Conservation (phyloP, 2,113 vertebrate species). For the Brachyistius frenatus region DNA sequence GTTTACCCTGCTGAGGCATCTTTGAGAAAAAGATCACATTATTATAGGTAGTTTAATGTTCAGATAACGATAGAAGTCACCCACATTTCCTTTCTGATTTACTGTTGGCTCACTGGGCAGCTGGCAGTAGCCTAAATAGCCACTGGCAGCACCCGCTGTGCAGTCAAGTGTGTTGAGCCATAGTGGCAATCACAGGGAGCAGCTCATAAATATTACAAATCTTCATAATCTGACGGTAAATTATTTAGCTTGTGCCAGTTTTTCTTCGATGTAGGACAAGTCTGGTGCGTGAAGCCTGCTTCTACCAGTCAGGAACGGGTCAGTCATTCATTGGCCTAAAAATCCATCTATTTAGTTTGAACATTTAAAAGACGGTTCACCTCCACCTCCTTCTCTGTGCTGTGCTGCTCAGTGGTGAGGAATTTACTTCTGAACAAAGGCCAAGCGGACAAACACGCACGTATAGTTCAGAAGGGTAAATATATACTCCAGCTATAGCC, state of each 20-base stretch:
- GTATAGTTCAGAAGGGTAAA: slow-evolving; percentile 7
- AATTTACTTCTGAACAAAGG: slow-evolving; percentile 32
- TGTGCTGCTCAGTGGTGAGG: background rate
- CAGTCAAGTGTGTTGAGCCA: slow-evolving; percentile 45
- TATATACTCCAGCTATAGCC: slow-evolving; percentile 7
- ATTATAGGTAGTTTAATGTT: background rate
- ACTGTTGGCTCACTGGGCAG: background rate
- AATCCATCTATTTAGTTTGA: background rate
- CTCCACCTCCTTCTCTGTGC: background rate
- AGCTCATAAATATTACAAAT: slow-evolving; percentile 64
- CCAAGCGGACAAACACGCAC: slow-evolving; percentile 14
- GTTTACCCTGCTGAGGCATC: too few species aligned
- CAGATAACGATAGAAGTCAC: background rate
- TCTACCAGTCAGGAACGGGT: background rate
- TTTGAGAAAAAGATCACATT: background rate
- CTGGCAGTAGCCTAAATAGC: slow-evolving; percentile 25
- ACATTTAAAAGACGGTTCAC: background rate
- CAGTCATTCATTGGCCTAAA: background rate
- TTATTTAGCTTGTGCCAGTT: slow-evolving; percentile 61
- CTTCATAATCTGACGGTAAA: slow-evolving; percentile 50
- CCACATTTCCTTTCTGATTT: background rate
- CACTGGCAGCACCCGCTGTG: slow-evolving; percentile 31
- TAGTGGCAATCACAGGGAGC: slow-evolving; percentile 39
- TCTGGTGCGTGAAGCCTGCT: background rate
- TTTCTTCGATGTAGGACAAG: slow-evolving; percentile 50